These are phyloP conservation scores for Melopsittacus undulatus DNA, from an alignment of 2,797 vertebrate species.

Conservation along the genomic window DNA sequence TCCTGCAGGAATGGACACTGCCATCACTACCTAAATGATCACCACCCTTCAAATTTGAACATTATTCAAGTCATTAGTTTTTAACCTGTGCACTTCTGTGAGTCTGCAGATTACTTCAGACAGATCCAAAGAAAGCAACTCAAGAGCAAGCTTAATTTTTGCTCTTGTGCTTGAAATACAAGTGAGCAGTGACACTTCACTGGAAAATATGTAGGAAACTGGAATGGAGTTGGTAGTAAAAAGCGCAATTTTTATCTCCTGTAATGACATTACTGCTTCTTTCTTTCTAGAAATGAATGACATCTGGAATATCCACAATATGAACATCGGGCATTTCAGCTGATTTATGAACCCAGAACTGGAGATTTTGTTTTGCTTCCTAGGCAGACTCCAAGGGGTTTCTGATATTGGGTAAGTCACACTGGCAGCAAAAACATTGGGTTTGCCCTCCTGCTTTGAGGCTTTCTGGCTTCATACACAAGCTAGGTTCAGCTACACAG, in stretches of 20 bases:
- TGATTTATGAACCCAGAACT: neutral
- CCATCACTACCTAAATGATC: neutral
- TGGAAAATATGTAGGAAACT: neutral
- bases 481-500: neutral
- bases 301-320: neutral
- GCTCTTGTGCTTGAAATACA: neutral
- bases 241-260: neutral
- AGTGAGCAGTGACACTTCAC: neutral
- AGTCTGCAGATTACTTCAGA: neutral
- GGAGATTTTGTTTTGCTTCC: neutral
- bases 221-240: neutral
- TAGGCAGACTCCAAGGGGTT: neutral
- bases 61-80: neutral
- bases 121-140: neutral
- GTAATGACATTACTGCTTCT: neutral
- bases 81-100: neutral
- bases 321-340: neutral
- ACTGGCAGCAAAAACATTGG: neutral
- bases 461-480: neutral
- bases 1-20: neutral
- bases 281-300: neutral
- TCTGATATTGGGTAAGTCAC: neutral
- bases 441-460: neutral
- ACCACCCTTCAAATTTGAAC: neutral
- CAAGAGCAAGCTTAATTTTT: neutral